These are phyloP conservation scores for Epizoanthus stellaris DNA, from an alignment of 92 coral and sea anemone species.

Conservation along the genomic window DNA sequence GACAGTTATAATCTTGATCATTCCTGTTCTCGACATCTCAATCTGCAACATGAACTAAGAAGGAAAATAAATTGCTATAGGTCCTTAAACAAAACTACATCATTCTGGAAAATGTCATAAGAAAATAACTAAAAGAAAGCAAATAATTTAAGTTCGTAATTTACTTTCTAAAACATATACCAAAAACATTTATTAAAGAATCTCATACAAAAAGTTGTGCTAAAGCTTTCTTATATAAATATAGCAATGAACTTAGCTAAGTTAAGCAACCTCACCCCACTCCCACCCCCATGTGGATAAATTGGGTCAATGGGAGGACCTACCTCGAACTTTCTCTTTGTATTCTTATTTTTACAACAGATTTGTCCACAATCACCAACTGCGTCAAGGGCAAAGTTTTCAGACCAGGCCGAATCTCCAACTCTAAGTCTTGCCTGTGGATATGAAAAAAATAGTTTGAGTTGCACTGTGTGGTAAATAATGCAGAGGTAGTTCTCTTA, in stretches of 20 bases:
- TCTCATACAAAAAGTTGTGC: background rate
- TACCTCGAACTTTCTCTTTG: conserved; percentile 83
- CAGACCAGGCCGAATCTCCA: conserved; percentile 82
- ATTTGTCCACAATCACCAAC: conserved; percentile 94
- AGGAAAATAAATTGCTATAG: background rate
- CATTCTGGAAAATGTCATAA: background rate
- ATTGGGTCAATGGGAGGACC: background rate
- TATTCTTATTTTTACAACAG: conserved; percentile 67
- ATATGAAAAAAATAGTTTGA: background rate
- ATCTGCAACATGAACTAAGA: conserved; percentile 86
- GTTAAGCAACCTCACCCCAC: background rate
- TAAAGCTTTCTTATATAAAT: background rate
- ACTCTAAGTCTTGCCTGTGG: conserved; percentile 84
- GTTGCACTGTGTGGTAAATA: too few relatives aligned
- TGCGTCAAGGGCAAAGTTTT: conserved; percentile 89
- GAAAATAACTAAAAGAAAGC: background rate
- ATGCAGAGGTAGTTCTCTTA: too few relatives aligned
- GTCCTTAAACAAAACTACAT: background rate
- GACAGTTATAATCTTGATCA: conserved; percentile 89
- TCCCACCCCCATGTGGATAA: too few relatives aligned
- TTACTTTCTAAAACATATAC: too few relatives aligned
- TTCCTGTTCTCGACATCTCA: conserved; percentile 88
- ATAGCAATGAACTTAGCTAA: background rate
- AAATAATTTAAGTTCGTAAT: background rate
- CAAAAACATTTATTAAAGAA: too few relatives aligned